phyloP scores from a whole-genome alignment of 2,888 invertebrate genomes.

The Ormyrus nitidulus region DNA sequence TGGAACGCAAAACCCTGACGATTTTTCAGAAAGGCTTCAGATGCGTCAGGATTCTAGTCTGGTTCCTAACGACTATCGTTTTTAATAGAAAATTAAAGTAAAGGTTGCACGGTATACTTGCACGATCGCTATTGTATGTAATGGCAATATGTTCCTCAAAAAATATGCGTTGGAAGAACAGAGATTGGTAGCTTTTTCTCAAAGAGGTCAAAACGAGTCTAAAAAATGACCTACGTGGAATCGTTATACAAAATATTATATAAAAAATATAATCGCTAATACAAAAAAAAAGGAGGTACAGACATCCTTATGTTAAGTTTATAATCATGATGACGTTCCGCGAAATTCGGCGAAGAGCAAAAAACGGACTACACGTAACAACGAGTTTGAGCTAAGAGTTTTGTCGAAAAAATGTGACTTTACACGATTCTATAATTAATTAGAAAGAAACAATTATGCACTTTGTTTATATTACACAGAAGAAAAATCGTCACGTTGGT shows the following conservation, averaged over 20 bases:
- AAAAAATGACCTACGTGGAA: slow-evolving; percentile 30
- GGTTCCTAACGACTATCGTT: slow-evolving; percentile 23
- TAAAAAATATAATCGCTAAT: slow-evolving; percentile 51
- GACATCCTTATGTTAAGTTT: slow-evolving; percentile 35
- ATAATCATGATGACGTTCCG: slow-evolving; percentile 17
- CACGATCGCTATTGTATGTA: slow-evolving; percentile 29
- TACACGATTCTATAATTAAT: slow-evolving; percentile 13
- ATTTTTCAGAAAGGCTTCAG: background rate
- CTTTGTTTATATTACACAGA: slow-evolving; percentile 43
- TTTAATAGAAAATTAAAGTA: slow-evolving; percentile 2
- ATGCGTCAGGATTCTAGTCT: no score
- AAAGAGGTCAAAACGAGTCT: slow-evolving; percentile 15
- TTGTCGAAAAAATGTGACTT: slow-evolving; percentile 11
- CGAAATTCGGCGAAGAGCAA: slow-evolving; percentile 34
- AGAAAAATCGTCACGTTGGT: slow-evolving; percentile 31
- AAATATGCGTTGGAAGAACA: slow-evolving; percentile 41
- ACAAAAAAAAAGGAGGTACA: slow-evolving; percentile 30
- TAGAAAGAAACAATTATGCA: slow-evolving; percentile 44
- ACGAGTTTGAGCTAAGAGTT: slow-evolving; percentile 10
- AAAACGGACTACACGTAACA: slow-evolving; percentile 23
- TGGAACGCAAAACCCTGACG: slow-evolving; percentile 2
- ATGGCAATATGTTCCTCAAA: slow-evolving; percentile 43
- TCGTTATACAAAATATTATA: slow-evolving; percentile 47
- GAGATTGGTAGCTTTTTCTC: slow-evolving; percentile 7
- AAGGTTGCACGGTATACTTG: slow-evolving; percentile 20